Conservation (phyloP, 2,113 vertebrate species). For the Gnathonemus longibarbis region DNA sequence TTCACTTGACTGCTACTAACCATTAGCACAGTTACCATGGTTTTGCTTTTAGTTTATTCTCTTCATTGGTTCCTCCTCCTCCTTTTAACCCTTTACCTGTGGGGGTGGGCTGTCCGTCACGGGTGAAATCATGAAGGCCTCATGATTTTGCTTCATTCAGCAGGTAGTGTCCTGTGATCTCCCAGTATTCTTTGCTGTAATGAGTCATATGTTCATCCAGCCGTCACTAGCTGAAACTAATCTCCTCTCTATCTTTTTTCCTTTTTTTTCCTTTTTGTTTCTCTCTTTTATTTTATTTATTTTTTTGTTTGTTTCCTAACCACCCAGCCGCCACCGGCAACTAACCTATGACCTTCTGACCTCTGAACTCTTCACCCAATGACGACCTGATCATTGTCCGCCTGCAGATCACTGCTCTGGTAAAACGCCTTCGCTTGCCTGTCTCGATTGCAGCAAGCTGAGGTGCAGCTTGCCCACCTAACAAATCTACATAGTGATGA, state of each 20-base stretch:
- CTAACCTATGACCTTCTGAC: constrained; percentile 94
- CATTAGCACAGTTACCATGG: constrained; percentile 70
- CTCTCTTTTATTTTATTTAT: constrained; percentile 55
- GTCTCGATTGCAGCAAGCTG: constrained; percentile 79
- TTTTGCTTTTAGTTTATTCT: constrained; percentile 51
- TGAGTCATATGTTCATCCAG: constrained; percentile 91
- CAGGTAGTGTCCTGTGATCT: constrained; percentile 71
- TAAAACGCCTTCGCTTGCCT: constrained; percentile 80
- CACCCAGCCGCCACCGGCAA: constrained; percentile 90
- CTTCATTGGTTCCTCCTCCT: constrained; percentile 34
- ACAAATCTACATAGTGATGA: constrained; percentile 45
- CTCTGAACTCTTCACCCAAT: constrained; percentile 90
- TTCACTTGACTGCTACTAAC: constrained; percentile 88
- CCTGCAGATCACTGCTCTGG: constrained; percentile 90
- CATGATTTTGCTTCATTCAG: constrained; percentile 80
- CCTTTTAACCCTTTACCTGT: constrained; percentile 64
- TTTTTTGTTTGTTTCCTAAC: constrained; percentile 70
- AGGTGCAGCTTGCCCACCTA: constrained; percentile 81
- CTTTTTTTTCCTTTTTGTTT: constrained; percentile 58
- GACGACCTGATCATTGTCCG: constrained; percentile 89
- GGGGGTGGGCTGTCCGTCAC: constrained; percentile 71
- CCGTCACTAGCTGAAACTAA: constrained; percentile 90
- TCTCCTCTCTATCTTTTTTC: constrained; percentile 82
- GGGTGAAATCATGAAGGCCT: constrained; percentile 78
- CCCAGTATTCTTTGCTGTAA: constrained; percentile 77